These are phyloP conservation scores for Agrotis segetum DNA, from an alignment of 2,888 invertebrate genomes.

Conservation along the genomic window DNA sequence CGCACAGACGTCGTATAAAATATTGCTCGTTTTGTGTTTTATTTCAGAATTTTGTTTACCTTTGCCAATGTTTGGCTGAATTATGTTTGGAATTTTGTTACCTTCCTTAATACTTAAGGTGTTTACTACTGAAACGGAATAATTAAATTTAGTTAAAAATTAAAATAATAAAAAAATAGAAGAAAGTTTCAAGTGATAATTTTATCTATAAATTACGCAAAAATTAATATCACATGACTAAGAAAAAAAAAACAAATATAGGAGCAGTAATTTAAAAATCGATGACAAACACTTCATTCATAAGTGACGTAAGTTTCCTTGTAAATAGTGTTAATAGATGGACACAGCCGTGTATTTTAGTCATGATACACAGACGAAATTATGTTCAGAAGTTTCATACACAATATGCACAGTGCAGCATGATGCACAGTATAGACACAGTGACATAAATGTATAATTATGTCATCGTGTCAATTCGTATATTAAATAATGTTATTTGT, in stretches of 20 bases:
- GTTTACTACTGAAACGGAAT: not conserved
- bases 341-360: slow-evolving; percentile 21
- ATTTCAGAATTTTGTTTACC: slow-evolving; percentile 25
- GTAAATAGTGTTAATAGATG: slow-evolving; percentile 57
- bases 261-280: slow-evolving; percentile 16
- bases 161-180: not conserved
- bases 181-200: not conserved
- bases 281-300: slow-evolving; percentile 55
- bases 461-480: no score
- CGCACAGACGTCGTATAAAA: slow-evolving; percentile 37
- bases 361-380: not conserved
- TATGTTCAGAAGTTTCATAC: slow-evolving; percentile 31
- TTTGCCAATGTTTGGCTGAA: not conserved
- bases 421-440: not conserved
- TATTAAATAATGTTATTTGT: no score
- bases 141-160: not conserved
- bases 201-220: not conserved
- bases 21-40: slow-evolving; percentile 28
- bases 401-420: not conserved
- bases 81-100: not conserved
- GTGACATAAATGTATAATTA: not conserved
- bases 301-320: slow-evolving; percentile 60
- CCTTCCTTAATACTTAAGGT: not conserved
- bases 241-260: slow-evolving; percentile 5
- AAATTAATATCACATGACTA: no score